These are phyloP conservation scores for Hydrozoanthus tunicans DNA, from an alignment of 64 coral and sea anemone genomes.

Conservation along the genomic window DNA sequence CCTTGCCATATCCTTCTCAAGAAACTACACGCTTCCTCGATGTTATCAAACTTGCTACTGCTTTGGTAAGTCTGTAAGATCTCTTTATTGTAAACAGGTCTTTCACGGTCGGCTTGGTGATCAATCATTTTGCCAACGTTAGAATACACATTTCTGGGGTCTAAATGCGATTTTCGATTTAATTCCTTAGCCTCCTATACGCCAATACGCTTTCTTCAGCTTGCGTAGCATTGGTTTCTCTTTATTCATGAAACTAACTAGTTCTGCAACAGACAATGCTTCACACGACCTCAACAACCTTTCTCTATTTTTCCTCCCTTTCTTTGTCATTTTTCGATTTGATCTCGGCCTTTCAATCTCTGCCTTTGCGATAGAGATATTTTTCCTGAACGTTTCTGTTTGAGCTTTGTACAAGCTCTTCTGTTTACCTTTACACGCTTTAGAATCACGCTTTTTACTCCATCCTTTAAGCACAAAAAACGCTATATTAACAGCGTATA, in stretches of 20 bases:
- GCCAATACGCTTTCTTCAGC: background rate
- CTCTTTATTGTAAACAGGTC: background rate
- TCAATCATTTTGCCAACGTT: too few species aligned
- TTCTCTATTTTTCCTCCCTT: background rate
- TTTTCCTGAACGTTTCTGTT: too few species aligned
- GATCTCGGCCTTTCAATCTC: background rate
- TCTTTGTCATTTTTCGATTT: background rate
- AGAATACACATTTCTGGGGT: background rate
- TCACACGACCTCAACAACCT: background rate
- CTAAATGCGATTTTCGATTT: background rate
- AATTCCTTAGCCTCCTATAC: background rate
- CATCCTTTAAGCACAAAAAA: too few species aligned
- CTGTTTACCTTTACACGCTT: too few species aligned
- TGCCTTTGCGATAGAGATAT: background rate
- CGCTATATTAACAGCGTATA: too few species aligned
- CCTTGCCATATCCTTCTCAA: background rate
- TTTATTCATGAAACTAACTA: conserved; percentile 34
- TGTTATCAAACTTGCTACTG: conserved; percentile 10
- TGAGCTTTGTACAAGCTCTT: too few species aligned
- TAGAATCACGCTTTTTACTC: too few species aligned
- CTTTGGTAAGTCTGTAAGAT: background rate
- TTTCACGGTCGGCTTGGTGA: too few species aligned
- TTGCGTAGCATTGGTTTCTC: conserved; percentile 23
- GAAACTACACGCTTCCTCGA: conserved; percentile 9
- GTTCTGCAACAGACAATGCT: background rate